phyloP scores from a whole-genome alignment of 1,140 invertebrate species.

The Drosophila arawakana region DNA sequence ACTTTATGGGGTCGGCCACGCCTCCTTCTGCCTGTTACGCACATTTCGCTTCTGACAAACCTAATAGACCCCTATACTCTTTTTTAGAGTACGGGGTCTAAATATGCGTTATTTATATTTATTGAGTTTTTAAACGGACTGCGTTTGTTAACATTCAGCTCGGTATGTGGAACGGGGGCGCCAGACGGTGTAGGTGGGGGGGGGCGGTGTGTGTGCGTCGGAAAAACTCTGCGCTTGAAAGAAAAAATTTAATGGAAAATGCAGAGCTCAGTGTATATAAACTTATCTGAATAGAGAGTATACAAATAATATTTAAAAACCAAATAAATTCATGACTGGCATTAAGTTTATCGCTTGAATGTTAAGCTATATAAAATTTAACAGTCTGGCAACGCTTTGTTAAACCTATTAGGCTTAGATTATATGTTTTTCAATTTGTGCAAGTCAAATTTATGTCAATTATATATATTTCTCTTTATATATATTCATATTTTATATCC shows the following conservation, averaged over 20 bases:
- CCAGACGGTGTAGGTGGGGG: background rate
- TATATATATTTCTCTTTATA: background rate
- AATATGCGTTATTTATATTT: slow-evolving; percentile 62
- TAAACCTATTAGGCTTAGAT: background rate
- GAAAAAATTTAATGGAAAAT: slow-evolving; percentile 12
- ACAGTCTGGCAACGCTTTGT: background rate
- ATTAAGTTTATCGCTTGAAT: background rate
- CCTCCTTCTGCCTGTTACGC: too few species aligned
- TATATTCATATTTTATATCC: too few species aligned
- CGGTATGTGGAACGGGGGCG: too few species aligned
- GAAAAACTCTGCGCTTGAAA: slow-evolving; percentile 6
- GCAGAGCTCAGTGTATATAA: background rate
- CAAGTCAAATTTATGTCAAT: too few species aligned
- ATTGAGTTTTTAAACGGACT: slow-evolving; percentile 40
- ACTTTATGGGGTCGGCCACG: too few species aligned
- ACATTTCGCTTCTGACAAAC: too few species aligned
- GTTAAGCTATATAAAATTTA: background rate
- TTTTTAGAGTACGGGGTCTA: too few species aligned
- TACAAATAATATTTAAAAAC: background rate
- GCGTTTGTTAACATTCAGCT: slow-evolving; percentile 12
- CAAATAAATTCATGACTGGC: background rate
- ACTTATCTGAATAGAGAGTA: background rate
- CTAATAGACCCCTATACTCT: too few species aligned
- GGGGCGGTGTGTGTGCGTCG: background rate
- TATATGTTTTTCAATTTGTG: too few species aligned